phyloP scores from a whole-genome alignment of 2,888 invertebrate species.

The Allolobophora icterica region DNA sequence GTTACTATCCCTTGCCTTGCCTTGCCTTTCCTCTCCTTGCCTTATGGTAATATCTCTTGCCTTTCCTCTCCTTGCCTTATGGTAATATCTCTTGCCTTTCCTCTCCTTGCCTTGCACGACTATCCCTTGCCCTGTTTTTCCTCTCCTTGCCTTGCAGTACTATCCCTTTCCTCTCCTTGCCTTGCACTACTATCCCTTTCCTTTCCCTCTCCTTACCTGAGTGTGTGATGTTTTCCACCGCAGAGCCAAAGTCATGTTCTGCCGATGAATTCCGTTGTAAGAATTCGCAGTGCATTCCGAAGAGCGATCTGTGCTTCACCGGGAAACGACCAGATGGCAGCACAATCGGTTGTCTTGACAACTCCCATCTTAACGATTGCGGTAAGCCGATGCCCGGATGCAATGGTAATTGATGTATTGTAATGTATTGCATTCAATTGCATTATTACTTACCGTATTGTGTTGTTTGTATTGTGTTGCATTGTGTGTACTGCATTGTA shows the following conservation, averaged over 20 bases:
- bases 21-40: too few relatives aligned
- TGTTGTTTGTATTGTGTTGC: background rate
- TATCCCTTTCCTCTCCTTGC: too few relatives aligned
- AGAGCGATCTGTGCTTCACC: slow-evolving; percentile 54
- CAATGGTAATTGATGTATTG: background rate
- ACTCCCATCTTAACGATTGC: slow-evolving; percentile 65
- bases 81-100: too few relatives aligned
- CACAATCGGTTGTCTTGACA: slow-evolving; percentile 61
- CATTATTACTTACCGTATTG: too few relatives aligned
- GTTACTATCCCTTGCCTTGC: too few relatives aligned
- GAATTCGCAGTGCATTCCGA: slow-evolving; percentile 63
- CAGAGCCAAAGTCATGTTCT: slow-evolving; percentile 28
- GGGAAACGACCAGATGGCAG: slow-evolving; percentile 50
- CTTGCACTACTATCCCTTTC: too few relatives aligned
- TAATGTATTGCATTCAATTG: too few relatives aligned
- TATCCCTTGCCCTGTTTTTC: too few relatives aligned
- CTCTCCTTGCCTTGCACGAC: too few relatives aligned
- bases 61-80: too few relatives aligned
- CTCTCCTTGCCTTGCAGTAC: too few relatives aligned
- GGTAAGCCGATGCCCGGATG: slow-evolving; percentile 56
- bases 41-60: too few relatives aligned
- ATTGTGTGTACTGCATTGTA: background rate
- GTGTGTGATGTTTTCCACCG: background rate
- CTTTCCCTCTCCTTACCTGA: background rate
- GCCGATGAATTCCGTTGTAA: slow-evolving; percentile 58